Evolutionary conservation across 2,888 invertebrate species (phyloP), one percentile per base, ranked within the genome.

Genomic region (Morpho achilles): DNA sequence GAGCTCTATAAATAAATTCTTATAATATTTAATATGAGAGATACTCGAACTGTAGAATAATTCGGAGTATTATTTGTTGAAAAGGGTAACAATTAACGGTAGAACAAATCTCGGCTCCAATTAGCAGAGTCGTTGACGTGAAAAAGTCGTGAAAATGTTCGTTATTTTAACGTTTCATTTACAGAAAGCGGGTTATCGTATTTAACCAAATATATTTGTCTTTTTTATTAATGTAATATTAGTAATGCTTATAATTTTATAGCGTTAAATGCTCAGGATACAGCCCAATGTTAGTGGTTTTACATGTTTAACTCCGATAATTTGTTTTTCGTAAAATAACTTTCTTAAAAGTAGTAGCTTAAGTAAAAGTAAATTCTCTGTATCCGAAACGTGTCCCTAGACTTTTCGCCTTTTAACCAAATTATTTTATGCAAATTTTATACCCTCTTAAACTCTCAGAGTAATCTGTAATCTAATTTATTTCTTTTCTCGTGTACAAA

Each of bases 91-190:
- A 45, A 45, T 53, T 39, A 53, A 54, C 40, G 42, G 41, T 22
- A 47, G 41, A 58, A 51, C 42, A 50, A 48, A 50, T 32, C 32
- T 41, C 39, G 32, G 10, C 45, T 49, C 46, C 59, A 59, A 55
- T 59, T 59, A 51, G 50, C 23, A 42, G 16, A 59, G 39, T 54
- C 50, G 40, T 23, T 59, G 54, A 59, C 41, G 48, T 59, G 59
- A 51, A 59, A 59, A 55, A 55, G 46, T 41, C 9, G 39, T 40
- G 40, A 8, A 53, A 55, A 43, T 55, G 51, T 55, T 59, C 47
- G 50, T 54, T 54, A 48, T 48, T 54, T 59, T 50, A 40, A 53
- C 16, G 45, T 8, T 43, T 43, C 43, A 43, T 43, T 43, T 43
- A 43, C 43, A 43, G n/a, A 32, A 32, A 32, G 32, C 32, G 32